Base-by-base conservation (phyloP, 2,888 invertebrate species). In the Phaedon cochleariae region DNA sequence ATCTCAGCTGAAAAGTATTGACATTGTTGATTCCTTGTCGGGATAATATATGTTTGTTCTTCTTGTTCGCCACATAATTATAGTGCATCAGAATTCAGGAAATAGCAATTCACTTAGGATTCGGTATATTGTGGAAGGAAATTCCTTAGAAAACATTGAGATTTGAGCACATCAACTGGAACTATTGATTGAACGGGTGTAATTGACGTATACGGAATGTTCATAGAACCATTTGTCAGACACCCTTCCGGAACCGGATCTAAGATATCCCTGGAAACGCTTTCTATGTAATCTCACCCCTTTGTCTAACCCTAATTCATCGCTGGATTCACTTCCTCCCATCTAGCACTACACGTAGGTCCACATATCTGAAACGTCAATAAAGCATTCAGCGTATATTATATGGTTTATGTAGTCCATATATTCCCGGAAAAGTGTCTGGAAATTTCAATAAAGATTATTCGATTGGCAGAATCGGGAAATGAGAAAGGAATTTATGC, bases 251-350 rank as follows among this genome's bases (percentile, higher is more conserved):
- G 73, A 75, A 73, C 74, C 72, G 73, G 73, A 73, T 73, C 71
- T 67, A 60, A 71, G 75, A 73, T 75, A 75, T 73, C 75, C 73
- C 70, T 64, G 73, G 69, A 71, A 69, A 70, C 66, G 66, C 62
- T 63, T 66, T 68, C 67, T 68, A 65, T 73, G 70, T 69, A 73
- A 72, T 68, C 74, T 68, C 73, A 69, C 67, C 73, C 73, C 76
- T 73, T 77, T 76, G 75, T 76, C 73, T 75, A 70, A 71, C 70
- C 73, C 68, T 72, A 74, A 77, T 77, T 77, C 76, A 76, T 76
- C 71, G 67, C 69, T 69, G 71, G 68, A 67, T 71, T 64, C 65
- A 63, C 67, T 52, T 53, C 49, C 59, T 18, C 57, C 59, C 31
- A 37, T 57, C 59, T 58, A 61, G 60, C 67, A 70, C 59, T 49